Percentiles rank a stretch among this genome's conserved stretches.
phyloP scores from a whole-genome alignment of 2,113 vertebrate species.

The Ageneiosus marmoratus region DNA sequence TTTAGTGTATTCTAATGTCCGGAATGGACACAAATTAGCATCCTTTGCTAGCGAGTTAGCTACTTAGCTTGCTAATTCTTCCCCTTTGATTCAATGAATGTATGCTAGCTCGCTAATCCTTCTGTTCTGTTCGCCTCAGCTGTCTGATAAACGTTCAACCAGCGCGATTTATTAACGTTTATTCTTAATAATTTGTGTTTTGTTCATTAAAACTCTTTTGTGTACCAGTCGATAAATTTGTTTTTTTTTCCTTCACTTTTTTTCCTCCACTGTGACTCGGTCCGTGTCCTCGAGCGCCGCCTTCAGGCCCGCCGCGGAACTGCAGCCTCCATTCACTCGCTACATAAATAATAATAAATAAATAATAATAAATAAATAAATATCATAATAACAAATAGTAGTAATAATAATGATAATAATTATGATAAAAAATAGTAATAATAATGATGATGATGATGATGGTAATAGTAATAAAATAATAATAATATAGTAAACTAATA shows the following conservation, averaged over 20 bases:
- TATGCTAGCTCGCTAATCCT: not conserved
- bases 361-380: too few relatives aligned
- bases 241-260: conserved; percentile 9
- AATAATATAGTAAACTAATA: too few relatives aligned
- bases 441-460: too few relatives aligned
- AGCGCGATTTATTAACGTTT: not conserved
- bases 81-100: conserved; percentile 42
- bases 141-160: not conserved
- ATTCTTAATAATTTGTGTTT: too few relatives aligned
- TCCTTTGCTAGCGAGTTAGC: conserved; percentile 37
- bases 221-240: not conserved
- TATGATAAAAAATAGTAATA: too few relatives aligned
- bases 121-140: not conserved
- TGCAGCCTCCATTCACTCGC: conserved; percentile 12
- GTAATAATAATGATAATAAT: too few relatives aligned
- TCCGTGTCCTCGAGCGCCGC: conserved; percentile 37
- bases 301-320: conserved; percentile 45
- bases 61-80: conserved; percentile 38
- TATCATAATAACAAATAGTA: too few relatives aligned
- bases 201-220: not conserved
- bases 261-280: not conserved
- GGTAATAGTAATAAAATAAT: too few relatives aligned
- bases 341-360: too few relatives aligned
- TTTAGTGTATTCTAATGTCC: not conserved
- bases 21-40: conserved; percentile 9